Conservation (phyloP, 2,113 vertebrate genomes). For the Burhinus oedicnemus region DNA sequence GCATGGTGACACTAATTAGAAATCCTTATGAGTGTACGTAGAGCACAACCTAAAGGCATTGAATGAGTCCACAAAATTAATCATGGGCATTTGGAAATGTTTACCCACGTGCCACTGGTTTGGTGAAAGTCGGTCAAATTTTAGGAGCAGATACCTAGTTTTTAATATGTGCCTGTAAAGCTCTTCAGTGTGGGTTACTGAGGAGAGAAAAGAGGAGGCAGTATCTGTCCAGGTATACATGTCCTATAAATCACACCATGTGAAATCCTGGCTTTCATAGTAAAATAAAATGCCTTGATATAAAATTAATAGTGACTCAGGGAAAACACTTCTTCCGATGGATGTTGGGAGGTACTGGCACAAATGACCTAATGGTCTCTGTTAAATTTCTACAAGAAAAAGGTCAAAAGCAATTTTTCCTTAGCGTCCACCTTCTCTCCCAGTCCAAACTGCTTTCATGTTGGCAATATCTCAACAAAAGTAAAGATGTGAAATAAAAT, state of each 20-base stretch:
- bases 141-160: neutral
- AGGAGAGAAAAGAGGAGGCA: neutral
- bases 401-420: neutral
- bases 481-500: neutral
- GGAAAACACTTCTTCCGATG: neutral
- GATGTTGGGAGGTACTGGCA: neutral
- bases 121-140: neutral
- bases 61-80: neutral
- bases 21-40: neutral
- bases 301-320: conserved; percentile 5
- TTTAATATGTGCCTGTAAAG: neutral
- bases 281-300: conserved; percentile 18
- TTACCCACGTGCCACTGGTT: neutral
- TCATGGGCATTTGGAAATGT: neutral
- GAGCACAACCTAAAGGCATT: neutral
- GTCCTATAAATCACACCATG: neutral
- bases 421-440: neutral
- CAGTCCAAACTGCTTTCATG: neutral
- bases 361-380: neutral
- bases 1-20: neutral
- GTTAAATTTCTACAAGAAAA: neutral
- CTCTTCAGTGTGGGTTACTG: neutral
- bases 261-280: neutral
- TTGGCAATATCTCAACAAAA: neutral
- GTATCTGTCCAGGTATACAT: neutral